These are phyloP conservation scores for Zelleria hepariella DNA, from an alignment of 2,888 invertebrate species.

Conservation along the genomic window DNA sequence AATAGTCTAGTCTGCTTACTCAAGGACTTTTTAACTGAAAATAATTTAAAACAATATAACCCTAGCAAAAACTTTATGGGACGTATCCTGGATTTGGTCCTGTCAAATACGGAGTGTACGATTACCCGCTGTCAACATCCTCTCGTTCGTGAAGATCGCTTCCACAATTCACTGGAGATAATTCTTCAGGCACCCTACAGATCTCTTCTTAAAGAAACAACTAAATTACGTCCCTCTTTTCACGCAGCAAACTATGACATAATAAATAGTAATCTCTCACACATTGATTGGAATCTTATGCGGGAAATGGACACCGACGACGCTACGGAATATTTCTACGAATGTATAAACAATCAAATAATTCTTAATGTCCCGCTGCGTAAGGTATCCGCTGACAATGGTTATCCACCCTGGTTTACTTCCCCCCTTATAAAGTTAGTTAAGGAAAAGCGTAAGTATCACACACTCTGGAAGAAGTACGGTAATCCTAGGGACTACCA, in stretches of 20 bases:
- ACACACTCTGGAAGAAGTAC: background rate
- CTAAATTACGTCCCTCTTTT: background rate
- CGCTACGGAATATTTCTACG: background rate
- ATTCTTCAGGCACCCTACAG: background rate
- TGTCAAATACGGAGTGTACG: background rate
- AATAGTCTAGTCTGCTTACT: background rate
- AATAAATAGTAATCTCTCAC: background rate
- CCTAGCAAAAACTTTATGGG: constrained; percentile 8
- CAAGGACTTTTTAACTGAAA: constrained; percentile 8
- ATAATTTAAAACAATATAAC: constrained; percentile 8
- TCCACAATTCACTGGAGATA: background rate
- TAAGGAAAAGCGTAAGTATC: too few relatives aligned
- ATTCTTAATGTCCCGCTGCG: constrained; percentile 1
- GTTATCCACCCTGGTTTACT: background rate
- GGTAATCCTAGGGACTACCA: constrained; percentile 1
- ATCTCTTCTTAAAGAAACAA: background rate
- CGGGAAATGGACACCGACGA: background rate
- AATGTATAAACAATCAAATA: too few relatives aligned
- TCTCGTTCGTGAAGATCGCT: background rate
- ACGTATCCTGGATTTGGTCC: constrained; percentile 1
- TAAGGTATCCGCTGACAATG: background rate
- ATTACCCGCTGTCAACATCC: background rate
- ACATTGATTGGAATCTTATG: background rate
- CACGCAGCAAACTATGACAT: background rate
- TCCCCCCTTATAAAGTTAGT: background rate